Base-by-base conservation (phyloP, 2,888 invertebrate genomes). In the Machimus rusticus region DNA sequence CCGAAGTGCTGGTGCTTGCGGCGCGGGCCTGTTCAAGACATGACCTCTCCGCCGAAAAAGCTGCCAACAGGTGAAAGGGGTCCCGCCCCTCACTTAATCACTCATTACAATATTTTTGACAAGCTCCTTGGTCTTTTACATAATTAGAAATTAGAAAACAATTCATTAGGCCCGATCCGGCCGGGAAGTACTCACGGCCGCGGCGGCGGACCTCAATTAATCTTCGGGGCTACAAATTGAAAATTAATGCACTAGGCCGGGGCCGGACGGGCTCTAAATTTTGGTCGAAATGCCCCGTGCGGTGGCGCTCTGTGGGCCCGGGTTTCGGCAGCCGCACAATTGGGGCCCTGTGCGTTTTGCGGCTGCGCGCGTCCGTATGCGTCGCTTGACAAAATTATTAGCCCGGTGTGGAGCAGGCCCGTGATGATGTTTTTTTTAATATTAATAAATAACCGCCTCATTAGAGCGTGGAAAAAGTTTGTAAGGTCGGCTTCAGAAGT, bases 51-150 rank as follows among this genome's bases (percentile, higher is more conserved):
- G 46, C 43, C 6, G 85, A 74, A 28, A 43, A 74, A 74, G 85
- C 85, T 46, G 85, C 46, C 85, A 43, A 74, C 85, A 74, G 74
- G 74, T 85, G 74, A 85, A 74, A 85, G 34, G 85, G 74, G 43
- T 74, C 43, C 43, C 85, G 85, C 85, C 85, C 85, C 46, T 85
- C 85, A 28, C 85, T 85, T 85, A 85, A 85, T 85, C 46, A 74
- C 85, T 74, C 46, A 74, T 74, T 85, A 85, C 85, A 85, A 85
- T 74, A 85, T 31, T 85, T 85, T 85, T 85, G 85, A 85, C 85
- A 85, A 85, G 85, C 74, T 74, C 46, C 74, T 85, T 46, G 85
- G 46, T 85, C 43, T 85, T 85, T 85, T 85, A 85, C 85, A 85
- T 85, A 85, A 74, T 74, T 85, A 46, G 37, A 74, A 85, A 85